Evolutionary conservation across 2,797 vertebrate species (phyloP).

Genomic region (Rhinogobio ventralis): DNA sequence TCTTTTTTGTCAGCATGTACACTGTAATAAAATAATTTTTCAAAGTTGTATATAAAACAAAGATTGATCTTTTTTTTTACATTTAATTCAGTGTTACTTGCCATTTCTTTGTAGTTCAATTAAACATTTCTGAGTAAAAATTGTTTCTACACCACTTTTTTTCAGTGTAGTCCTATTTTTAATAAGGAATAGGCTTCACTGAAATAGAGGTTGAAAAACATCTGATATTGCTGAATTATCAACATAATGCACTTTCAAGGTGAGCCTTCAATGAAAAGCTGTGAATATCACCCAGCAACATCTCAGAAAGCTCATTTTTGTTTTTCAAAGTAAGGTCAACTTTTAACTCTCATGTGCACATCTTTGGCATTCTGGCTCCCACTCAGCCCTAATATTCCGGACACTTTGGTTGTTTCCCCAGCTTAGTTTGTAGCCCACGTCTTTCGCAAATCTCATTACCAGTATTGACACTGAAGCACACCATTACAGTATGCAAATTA

Average conservation of each 20-base stretch:
- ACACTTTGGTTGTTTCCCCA: conserved; percentile 58
- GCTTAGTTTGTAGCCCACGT: conserved; percentile 74
- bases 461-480: conserved; percentile 71
- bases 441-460: conserved; percentile 77
- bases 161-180: background rate
- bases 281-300: background rate
- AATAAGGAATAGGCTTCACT: background rate
- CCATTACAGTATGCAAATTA: conserved; percentile 75
- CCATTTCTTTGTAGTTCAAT: background rate
- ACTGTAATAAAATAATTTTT: background rate
- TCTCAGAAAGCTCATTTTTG: conserved; percentile 26
- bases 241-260: conserved; percentile 5
- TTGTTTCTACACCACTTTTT: background rate
- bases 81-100: background rate
- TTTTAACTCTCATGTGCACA: background rate
- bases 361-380: conserved; percentile 18
- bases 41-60: background rate
- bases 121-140: background rate
- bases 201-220: background rate
- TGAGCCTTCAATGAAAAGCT: conserved; percentile 7
- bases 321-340: conserved; percentile 32
- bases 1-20: background rate
- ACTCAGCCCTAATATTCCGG: conserved; percentile 50
- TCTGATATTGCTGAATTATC: background rate
- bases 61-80: background rate